A percentile compares a stretch with the other conserved stretches of the same genome.
Evolutionary conservation across 2,113 vertebrate species (phyloP).

Genomic region (Nematolebias whitei): DNA sequence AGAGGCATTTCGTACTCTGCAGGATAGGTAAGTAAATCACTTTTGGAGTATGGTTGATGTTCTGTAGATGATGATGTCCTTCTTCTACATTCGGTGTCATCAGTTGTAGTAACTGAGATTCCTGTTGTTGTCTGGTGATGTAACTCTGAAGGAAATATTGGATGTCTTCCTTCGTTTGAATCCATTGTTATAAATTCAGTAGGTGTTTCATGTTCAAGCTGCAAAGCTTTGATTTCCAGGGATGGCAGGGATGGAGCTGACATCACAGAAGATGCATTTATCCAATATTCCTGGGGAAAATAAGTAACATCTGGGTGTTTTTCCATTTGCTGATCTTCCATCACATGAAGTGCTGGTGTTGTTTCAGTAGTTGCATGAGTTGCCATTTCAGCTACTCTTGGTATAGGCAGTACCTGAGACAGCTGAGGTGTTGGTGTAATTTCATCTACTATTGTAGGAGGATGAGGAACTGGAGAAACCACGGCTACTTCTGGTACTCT

Average conservation of each 20-base stretch:
- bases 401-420: conserved; percentile 6
- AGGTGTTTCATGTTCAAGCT: conserved; percentile 45
- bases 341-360: conserved; percentile 20
- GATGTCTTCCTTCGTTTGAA: conserved; percentile 13
- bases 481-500: conserved; percentile 39
- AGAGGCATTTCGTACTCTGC: conserved; percentile 51
- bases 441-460: conserved; percentile 21
- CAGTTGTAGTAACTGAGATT: conserved; percentile 55
- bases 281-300: conserved; percentile 27
- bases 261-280: conserved; percentile 34
- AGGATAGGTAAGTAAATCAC: conserved; percentile 50
- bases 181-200: conserved; percentile 34
- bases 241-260: conserved; percentile 42
- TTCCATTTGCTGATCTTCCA: conserved; percentile 36
- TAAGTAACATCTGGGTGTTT: conserved; percentile 30
- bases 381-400: conserved; percentile 15
- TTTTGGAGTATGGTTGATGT: conserved; percentile 49
- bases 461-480: conserved; percentile 15
- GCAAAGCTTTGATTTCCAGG: conserved; percentile 41
- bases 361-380: conserved; percentile 20
- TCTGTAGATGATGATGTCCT: conserved; percentile 60
- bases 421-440: conserved; percentile 15
- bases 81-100: conserved; percentile 54
- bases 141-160: conserved; percentile 33
- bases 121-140: conserved; percentile 35